Base-by-base conservation (phyloP, 2,113 vertebrate species). In the Cygnus atratus region DNA sequence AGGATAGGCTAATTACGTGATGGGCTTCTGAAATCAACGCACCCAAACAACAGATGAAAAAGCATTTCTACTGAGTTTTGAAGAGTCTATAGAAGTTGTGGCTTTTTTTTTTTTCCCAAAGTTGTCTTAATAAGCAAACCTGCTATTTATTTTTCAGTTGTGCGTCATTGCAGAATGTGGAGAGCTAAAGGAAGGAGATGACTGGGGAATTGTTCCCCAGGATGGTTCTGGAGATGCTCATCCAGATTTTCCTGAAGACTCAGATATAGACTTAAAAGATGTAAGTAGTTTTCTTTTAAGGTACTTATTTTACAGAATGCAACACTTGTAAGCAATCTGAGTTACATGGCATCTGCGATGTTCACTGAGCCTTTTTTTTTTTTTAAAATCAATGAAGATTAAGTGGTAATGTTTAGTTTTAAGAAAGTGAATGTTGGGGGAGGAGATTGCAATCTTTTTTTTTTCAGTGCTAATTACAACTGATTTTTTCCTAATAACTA, bases 221-320 rank as follows among this genome's bases (percentile, higher is more conserved):
- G 99, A 99, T 67, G 98, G 98, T 44, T 98, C 98, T 75, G 99
- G 99, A 33, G 99, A 99, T 88, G 76, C 88, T 91, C 95, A 99
- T 76, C 98, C 99, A 67, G 99, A 99, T 86, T 99, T 99, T 96
- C 99, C 99, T 1, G 99, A 99, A 92, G 99, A 99, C 94, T 98
- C 99, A 0, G 98, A 99, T 62, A 52, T 98, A 37, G 98, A 99
- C 96, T 98, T 99, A 84, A 99, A 98, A 97, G 98, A 99, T 75
- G 99, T 99, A 96, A 97, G 99, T 98, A 85, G 66, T 88, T 93
- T 92, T 74, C 52, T 71, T 93, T 43, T 24, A 61, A 67, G 16
- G 6, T 61, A n/a, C 24, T 55, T 57, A 26, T 68, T 84, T 78
- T 76, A 70, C 10, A 72, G 43, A 78, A 76, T 29, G 16, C 5